phyloP scores from a whole-genome alignment of 2,888 invertebrate species.

The Megaustenia siamemsis region DNA sequence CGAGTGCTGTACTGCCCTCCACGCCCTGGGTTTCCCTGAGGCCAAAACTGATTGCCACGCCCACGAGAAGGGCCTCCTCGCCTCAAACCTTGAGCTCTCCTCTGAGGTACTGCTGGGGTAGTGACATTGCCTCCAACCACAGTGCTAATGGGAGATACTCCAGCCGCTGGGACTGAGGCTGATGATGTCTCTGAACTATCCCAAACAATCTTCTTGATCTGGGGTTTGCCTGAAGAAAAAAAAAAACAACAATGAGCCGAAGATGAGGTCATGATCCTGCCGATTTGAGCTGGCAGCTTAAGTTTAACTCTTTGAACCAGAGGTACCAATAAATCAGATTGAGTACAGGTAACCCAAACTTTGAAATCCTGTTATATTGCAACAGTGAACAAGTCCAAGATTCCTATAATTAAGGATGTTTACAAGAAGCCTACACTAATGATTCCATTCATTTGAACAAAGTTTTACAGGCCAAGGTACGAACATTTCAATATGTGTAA shows the following conservation, averaged over 20 bases:
- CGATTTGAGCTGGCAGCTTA: too few species aligned
- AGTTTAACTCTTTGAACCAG: too few species aligned
- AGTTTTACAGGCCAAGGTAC: too few species aligned
- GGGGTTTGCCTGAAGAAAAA: conserved; percentile 60
- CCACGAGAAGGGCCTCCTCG: conserved; percentile 59
- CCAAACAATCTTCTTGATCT: conserved; percentile 57
- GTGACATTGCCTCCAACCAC: conserved; percentile 45
- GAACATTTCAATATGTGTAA: too few species aligned
- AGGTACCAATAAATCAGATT: too few species aligned
- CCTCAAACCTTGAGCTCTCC: conserved; percentile 58
- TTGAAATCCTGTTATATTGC: too few species aligned
- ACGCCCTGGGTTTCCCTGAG: conserved; percentile 50
- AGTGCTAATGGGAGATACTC: conserved; percentile 24
- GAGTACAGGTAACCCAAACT: too few species aligned
- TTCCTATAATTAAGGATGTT: too few species aligned
- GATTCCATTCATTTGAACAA: too few species aligned
- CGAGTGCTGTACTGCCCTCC: conserved; percentile 38
- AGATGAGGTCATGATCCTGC: too few species aligned
- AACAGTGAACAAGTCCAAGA: too few species aligned
- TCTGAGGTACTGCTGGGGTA: conserved; percentile 37
- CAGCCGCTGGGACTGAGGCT: conserved; percentile 10
- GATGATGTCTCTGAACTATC: conserved; percentile 30
- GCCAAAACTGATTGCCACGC: conserved; percentile 53
- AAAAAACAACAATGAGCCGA: neutral
- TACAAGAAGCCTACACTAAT: too few species aligned